phyloP scores from a whole-genome alignment of 2,888 invertebrate genomes.

The Steromphala cineraria region DNA sequence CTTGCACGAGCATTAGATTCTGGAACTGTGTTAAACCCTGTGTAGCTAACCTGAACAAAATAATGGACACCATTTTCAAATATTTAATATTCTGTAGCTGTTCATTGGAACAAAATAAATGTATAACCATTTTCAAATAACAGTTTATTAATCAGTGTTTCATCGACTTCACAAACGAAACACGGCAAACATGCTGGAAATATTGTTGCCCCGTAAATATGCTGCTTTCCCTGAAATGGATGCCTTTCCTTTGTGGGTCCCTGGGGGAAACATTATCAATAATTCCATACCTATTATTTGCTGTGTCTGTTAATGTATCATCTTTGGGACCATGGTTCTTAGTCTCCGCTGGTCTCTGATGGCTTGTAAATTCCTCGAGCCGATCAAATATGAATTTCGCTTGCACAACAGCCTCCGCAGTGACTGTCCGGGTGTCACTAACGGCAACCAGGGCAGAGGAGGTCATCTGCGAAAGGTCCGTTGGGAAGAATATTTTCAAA shows the following conservation, averaged over 20 bases:
- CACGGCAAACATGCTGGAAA: neutral
- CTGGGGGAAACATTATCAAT: conserved; percentile 19
- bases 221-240: neutral
- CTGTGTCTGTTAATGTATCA: conserved; percentile 9
- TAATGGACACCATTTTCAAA: too few relatives aligned
- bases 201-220: neutral
- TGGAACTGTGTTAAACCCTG: too few relatives aligned
- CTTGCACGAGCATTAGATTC: too few relatives aligned
- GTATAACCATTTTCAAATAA: too few relatives aligned
- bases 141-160: too few relatives aligned
- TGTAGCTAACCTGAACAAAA: too few relatives aligned
- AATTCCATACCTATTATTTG: conserved; percentile 10
- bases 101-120: too few relatives aligned
- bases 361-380: conserved; percentile 19
- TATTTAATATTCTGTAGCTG: too few relatives aligned
- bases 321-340: neutral
- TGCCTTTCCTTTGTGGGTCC: neutral
- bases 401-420: conserved; percentile 3
- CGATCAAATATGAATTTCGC: conserved; percentile 22
- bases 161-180: too few relatives aligned
- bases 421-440: neutral
- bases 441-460: neutral
- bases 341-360: conserved; percentile 3
- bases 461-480: neutral
- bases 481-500: conserved; percentile 8